Conservation (phyloP, 2,113 vertebrate species). For the Phylloscopus trochilus region DNA sequence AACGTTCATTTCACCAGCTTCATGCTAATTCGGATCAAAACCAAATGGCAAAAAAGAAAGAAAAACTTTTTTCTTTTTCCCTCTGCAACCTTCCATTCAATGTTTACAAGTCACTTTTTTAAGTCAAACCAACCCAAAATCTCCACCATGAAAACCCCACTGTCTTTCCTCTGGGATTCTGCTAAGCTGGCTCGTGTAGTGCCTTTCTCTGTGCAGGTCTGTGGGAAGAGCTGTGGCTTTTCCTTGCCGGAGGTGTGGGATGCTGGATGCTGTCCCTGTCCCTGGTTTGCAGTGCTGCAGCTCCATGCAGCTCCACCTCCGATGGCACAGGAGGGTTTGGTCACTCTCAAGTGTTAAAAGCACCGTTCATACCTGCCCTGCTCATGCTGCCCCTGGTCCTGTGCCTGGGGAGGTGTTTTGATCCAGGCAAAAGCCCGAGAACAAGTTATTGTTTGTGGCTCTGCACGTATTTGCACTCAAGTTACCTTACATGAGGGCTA, state of each 20-base stretch:
- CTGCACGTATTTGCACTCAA: not conserved
- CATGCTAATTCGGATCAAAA: not conserved
- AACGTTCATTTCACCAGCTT: not conserved
- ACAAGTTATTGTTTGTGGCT: not conserved
- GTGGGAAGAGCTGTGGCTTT: not conserved
- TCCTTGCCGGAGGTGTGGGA: not conserved
- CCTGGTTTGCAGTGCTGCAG: not conserved
- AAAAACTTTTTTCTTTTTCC: not conserved
- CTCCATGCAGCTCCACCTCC: accelerated
- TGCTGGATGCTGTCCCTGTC: not conserved
- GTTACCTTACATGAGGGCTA: not conserved
- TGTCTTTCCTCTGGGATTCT: not conserved
- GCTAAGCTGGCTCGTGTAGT: not conserved
- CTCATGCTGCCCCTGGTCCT: not conserved
- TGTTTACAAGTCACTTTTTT: not conserved
- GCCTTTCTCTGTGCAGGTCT: not conserved
- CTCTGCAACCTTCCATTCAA: not conserved
- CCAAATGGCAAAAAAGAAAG: not conserved
- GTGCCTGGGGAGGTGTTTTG: not conserved
- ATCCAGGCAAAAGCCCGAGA: not conserved
- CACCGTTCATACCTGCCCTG: not conserved
- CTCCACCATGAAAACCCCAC: not conserved
- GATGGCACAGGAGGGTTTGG: not conserved
- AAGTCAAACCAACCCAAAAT: not conserved
- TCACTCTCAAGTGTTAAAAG: too few species aligned